Evolutionary conservation across 2,888 invertebrate species (phyloP).

Genomic region (Aspidiotus destructor): DNA sequence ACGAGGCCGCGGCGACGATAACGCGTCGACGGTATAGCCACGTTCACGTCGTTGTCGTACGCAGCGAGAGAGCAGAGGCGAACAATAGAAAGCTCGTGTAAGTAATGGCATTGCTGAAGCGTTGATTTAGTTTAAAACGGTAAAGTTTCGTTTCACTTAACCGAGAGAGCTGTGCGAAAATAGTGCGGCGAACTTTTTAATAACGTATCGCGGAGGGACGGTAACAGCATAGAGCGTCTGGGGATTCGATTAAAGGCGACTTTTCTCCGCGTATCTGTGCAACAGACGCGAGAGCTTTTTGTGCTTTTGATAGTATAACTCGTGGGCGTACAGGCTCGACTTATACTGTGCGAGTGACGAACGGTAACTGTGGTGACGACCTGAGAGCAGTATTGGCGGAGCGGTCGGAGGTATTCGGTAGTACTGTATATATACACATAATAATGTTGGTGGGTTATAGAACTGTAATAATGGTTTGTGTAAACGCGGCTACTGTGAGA

Average conservation of each 20-base stretch:
- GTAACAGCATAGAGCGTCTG: slow-evolving; percentile 7
- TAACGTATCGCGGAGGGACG: slow-evolving; percentile 3
- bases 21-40: no score
- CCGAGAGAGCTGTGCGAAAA: background rate
- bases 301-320: slow-evolving; percentile 18
- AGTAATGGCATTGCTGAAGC: slow-evolving; percentile 27
- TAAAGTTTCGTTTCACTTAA: slow-evolving; percentile 28
- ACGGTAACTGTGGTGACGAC: background rate
- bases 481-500: slow-evolving; percentile 26
- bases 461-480: slow-evolving; percentile 28
- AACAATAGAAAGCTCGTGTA: slow-evolving; percentile 26
- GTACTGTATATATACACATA: background rate
- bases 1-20: no score
- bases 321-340: background rate
- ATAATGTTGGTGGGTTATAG: slow-evolving; percentile 1
- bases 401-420: background rate
- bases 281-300: slow-evolving; percentile 14
- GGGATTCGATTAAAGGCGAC: slow-evolving; percentile 30
- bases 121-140: slow-evolving; percentile 30
- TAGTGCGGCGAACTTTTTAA: slow-evolving; percentile 22
- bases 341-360: background rate
- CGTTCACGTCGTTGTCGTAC: no score
- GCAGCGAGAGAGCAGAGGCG: background rate
- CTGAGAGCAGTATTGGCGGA: background rate
- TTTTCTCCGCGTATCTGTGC: slow-evolving; percentile 9